Base-by-base conservation (phyloP, 2,797 vertebrate genomes). In the Galagoides demidoff region DNA sequence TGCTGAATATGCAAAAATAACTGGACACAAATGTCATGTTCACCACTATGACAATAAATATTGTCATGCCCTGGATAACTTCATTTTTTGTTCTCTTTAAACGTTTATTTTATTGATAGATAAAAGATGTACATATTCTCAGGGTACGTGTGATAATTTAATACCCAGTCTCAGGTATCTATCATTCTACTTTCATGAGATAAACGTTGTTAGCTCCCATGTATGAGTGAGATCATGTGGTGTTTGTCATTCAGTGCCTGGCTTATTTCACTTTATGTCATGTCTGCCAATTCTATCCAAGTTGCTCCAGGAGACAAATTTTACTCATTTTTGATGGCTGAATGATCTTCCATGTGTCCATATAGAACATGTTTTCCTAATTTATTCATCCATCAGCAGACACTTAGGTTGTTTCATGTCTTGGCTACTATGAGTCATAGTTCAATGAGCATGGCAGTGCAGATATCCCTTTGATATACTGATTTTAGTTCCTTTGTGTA, bases 1-100 rank as follows among this genome's bases (percentile, higher is more conserved):
- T 93, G 45, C 20, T 84, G 22, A 92, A 79, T 95, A 78, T 88
- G 55, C 19, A 93, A 86, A 74, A 94, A 39, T 78, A 86, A 13
- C 34, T 91, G 34, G 49, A 74, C 90, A 94, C 45, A 71, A 84
- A 83, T 92, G 88, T 91, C 66, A 37, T 82, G 6, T 91, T 85
- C 27, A 29, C 13, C 20, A 73, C 39, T 29, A 27, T 74, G 63
- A 88, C 3, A 55, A 29, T 43, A 45, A 39, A 57, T 29, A 37
- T 9, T 45, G 17, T 74, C 52, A 49, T 63, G 9, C 2, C 4
- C 27, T 0, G 2, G 94, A 2, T 25, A 55, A 78, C 49, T 7
- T 59, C 23, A 4, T 84, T 88, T 7, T n/a, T 85, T 89, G 70
- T 89, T 34, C 14, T 61, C 86, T 49, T 82, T 55, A 31, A 64